A percentile compares a stretch with the other conserved stretches of the same genome.
Evolutionary conservation across 1,140 invertebrate genomes (phyloP).

Genomic region (Zaprionus ghesquierei): DNA sequence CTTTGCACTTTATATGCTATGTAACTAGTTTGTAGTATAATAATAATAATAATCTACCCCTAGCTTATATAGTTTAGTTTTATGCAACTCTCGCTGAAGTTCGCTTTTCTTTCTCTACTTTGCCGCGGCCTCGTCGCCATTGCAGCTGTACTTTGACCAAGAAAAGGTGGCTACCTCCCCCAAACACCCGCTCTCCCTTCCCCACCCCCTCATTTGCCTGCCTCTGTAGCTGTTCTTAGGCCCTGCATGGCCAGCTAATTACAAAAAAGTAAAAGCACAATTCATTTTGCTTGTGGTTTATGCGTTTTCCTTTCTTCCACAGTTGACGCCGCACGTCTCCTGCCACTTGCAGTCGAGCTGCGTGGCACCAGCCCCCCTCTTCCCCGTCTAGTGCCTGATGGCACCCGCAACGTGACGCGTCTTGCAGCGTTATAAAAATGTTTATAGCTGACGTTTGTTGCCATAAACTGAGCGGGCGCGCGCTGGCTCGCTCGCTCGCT

Average conservation of each 20-base stretch:
- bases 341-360: neutral
- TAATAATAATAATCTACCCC: neutral
- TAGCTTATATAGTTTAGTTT: neutral
- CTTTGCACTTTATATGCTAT: too few species aligned
- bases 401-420: conserved; percentile 2
- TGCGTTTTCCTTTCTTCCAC: conserved; percentile 37
- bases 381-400: neutral
- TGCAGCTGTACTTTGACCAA: neutral
- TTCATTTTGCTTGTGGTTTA: conserved; percentile 74
- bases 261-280: conserved; percentile 77
- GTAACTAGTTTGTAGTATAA: neutral
- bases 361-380: neutral
- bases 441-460: conserved; percentile 70
- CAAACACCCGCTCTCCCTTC: too few species aligned
- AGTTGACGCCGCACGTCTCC: neutral
- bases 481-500: too few species aligned
- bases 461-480: conserved; percentile 65
- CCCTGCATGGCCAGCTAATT: conserved; percentile 64
- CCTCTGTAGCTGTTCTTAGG: neutral
- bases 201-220: neutral
- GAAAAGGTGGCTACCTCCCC: neutral
- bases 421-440: conserved; percentile 67
- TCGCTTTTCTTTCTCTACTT: too few species aligned
- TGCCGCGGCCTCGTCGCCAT: neutral
- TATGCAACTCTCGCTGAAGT: neutral